A percentile compares a stretch with the other conserved stretches of the same genome.
phyloP scores from a whole-genome alignment of 2,113 vertebrate genomes.

The Chaetodon trifascialis region DNA sequence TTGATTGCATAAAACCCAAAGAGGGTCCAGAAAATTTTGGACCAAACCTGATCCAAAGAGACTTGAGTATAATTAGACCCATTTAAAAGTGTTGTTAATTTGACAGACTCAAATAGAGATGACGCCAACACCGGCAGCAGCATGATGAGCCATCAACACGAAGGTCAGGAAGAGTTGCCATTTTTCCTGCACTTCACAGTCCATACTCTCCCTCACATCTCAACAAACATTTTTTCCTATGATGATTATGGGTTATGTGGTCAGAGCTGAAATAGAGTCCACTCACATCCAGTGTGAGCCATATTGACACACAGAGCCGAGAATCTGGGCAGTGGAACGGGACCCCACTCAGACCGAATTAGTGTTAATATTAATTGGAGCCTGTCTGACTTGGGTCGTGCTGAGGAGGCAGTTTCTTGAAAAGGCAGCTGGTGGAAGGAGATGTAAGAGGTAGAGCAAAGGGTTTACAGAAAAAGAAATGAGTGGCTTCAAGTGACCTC shows the following conservation, averaged over 20 bases:
- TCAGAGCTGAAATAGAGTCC: background rate
- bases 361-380: background rate
- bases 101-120: background rate
- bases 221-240: background rate
- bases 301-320: background rate
- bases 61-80: background rate
- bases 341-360: background rate
- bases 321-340: background rate
- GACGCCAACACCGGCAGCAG: background rate
- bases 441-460: background rate
- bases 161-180: background rate
- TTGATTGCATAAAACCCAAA: background rate
- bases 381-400: background rate
- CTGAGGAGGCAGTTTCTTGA: background rate
- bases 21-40: background rate
- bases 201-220: background rate
- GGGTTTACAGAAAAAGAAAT: background rate
- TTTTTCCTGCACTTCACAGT: constrained; percentile 1
- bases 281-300: background rate
- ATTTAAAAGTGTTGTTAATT: background rate
- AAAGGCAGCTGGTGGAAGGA: background rate
- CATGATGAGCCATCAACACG: background rate
- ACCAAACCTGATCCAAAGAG: background rate
- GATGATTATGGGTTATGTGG: background rate
- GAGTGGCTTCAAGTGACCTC: background rate